Evolutionary conservation across 2,797 vertebrate species (phyloP).

Genomic region (Perdix hodgsoniae): DNA sequence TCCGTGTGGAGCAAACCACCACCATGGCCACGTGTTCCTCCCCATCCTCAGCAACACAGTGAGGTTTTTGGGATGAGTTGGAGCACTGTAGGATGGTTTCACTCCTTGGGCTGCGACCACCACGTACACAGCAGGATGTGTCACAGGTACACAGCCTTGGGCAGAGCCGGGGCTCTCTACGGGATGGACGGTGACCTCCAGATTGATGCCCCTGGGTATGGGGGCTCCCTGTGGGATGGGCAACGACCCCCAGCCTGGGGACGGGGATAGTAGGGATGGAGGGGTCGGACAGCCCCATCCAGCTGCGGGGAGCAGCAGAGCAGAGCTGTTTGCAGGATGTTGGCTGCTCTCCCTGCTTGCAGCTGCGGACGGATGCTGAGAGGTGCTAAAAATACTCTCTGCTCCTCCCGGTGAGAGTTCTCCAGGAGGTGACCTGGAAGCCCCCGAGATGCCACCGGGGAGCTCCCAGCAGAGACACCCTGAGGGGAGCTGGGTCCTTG

Average conservation of each 20-base stretch:
- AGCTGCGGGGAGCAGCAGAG: background rate
- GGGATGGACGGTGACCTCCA: background rate
- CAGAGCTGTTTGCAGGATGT: background rate
- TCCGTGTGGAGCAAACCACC: background rate
- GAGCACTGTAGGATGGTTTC: background rate
- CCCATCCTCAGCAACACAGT: no score
- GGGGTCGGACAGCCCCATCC: background rate
- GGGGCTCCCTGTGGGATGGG: background rate
- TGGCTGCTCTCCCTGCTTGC: background rate
- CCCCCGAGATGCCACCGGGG: background rate
- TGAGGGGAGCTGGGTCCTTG: background rate
- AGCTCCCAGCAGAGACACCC: background rate
- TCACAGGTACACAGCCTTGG: background rate
- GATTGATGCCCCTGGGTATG: background rate
- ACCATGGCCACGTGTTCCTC: background rate
- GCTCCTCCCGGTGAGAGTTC: background rate
- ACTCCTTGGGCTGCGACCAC: background rate
- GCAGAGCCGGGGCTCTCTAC: background rate
- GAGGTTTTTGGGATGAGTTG: background rate
- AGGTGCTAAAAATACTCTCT: background rate
- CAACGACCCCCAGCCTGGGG: background rate
- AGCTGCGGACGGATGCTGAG: background rate
- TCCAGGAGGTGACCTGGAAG: background rate
- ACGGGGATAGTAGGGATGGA: background rate
- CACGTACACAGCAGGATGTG: background rate